Percentiles rank a stretch among this genome's conserved stretches.
These are phyloP conservation scores for Callocephalon fimbriatum DNA, from an alignment of 2,113 vertebrate species.

Conservation along the genomic window DNA sequence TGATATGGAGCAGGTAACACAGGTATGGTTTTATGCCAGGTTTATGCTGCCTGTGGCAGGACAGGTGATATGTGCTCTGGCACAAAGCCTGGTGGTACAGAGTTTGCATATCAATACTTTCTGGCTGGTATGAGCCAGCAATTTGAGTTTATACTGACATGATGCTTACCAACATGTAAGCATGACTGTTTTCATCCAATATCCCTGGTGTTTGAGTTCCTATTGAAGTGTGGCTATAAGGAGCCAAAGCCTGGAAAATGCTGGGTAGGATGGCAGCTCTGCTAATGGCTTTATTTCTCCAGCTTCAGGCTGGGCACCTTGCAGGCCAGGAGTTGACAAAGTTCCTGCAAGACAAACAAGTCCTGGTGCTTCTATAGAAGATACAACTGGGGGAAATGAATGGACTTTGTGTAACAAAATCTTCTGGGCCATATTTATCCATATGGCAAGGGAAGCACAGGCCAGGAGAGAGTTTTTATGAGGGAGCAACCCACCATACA, in stretches of 20 bases:
- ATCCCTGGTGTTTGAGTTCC: fast-evolving
- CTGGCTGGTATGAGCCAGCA: not conserved
- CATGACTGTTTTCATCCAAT: not conserved
- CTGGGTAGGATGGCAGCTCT: not conserved
- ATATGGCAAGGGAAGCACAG: not conserved
- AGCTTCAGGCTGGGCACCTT: not conserved
- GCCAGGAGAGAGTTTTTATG: not conserved
- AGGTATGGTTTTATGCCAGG: not conserved
- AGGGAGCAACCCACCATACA: not conserved
- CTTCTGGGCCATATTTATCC: not conserved
- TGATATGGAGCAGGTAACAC: not conserved
- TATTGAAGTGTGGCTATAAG: not conserved
- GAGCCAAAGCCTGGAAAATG: not conserved
- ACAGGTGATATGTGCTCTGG: not conserved
- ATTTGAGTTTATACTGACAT: not conserved
- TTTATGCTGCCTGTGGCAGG: not conserved
- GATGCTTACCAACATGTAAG: not conserved
- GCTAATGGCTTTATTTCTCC: not conserved
- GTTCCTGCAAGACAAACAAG: not conserved
- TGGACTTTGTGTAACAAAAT: not conserved
- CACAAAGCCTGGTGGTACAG: not conserved
- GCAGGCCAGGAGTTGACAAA: not conserved
- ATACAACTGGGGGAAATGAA: not conserved
- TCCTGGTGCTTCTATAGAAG: not conserved
- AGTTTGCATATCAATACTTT: not conserved